Conservation (phyloP, 1,140 invertebrate species). For the Lasioglossum baleicum region DNA sequence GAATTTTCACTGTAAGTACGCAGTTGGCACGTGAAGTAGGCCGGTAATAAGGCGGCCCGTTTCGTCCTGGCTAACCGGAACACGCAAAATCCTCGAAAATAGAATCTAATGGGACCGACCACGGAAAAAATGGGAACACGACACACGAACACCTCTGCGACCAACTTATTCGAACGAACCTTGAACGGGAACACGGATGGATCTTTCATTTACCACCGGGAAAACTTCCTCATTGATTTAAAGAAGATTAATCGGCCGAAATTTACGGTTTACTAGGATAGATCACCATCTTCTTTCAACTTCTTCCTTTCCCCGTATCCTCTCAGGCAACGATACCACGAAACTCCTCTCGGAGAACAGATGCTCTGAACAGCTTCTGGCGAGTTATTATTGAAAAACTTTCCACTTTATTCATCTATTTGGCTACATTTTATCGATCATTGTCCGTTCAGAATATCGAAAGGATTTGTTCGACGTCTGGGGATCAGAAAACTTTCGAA, state of each 20-base stretch:
- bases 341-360: not conserved
- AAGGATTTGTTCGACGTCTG: too few relatives aligned
- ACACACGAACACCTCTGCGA: not conserved
- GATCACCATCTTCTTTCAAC: not conserved
- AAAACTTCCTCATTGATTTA: conserved; percentile 16
- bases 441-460: too few relatives aligned
- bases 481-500: too few relatives aligned
- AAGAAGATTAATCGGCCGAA: conserved; percentile 28
- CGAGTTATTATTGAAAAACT: conserved; percentile 4
- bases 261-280: conserved; percentile 4
- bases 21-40: conserved; percentile 14
- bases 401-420: not conserved
- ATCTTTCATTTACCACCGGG: conserved; percentile 7
- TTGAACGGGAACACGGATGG: not conserved
- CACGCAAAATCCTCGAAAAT: conserved; percentile 7
- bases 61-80: conserved; percentile 5
- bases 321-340: not conserved
- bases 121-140: conserved; percentile 3
- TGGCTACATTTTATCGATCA: not conserved
- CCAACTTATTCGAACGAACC: not conserved
- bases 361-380: not conserved
- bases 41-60: conserved; percentile 3
- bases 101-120: conserved; percentile 2
- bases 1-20: conserved; percentile 24
- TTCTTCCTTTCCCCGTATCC: not conserved